These are phyloP conservation scores for Thalassoma bifasciatum DNA, from an alignment of 2,113 vertebrate genomes.

Conservation along the genomic window DNA sequence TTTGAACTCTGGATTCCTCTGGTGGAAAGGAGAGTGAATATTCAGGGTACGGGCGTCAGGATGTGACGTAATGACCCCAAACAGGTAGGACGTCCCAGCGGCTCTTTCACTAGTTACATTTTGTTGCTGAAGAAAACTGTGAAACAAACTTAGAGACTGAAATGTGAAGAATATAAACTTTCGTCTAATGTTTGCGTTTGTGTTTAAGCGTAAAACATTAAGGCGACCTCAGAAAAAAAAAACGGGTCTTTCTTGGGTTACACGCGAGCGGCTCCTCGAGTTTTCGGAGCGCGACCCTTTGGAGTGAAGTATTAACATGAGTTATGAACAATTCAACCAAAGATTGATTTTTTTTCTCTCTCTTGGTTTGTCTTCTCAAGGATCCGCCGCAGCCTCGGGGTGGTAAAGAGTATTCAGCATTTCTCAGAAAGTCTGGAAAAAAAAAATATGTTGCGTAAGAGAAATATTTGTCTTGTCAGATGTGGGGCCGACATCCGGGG, in stretches of 20 bases:
- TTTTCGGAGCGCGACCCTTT: not conserved
- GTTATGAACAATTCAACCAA: not conserved
- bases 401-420: not conserved
- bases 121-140: too few species aligned
- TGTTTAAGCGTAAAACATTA: not conserved
- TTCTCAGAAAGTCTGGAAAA: not conserved
- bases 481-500: not conserved
- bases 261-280: not conserved
- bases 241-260: not conserved
- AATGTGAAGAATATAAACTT: too few species aligned
- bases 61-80: too few species aligned
- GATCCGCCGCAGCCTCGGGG: not conserved
- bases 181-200: too few species aligned
- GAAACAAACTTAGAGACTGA: too few species aligned
- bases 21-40: too few species aligned
- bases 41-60: too few species aligned
- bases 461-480: slow-evolving; percentile 1
- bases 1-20: too few species aligned
- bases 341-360: not conserved
- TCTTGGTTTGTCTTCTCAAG: not conserved
- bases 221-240: not conserved
- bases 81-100: too few species aligned
- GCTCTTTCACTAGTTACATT: too few species aligned
- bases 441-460: not conserved
- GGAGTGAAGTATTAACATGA: slow-evolving; percentile 2